Base-by-base conservation (phyloP, 2,888 invertebrate species). In the Cryptocephalus moraei region DNA sequence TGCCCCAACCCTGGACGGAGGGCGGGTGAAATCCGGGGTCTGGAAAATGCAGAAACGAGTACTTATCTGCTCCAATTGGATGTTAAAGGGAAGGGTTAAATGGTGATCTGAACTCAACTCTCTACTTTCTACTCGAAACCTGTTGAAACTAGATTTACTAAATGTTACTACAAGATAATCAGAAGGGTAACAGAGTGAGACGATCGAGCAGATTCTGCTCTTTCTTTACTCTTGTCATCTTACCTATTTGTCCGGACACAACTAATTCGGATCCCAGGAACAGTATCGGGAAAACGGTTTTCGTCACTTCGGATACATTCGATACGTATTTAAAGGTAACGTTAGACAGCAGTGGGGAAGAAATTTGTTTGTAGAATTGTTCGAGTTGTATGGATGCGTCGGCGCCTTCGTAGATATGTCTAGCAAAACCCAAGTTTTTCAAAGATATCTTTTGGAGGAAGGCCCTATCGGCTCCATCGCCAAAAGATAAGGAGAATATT, bases 371-470 rank as follows among this genome's bases (percentile, higher is more conserved):
- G 71, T 82, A 84, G 69, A 82, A 84, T 62, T 79, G 76, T 42
- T 76, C 71, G 40, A 86, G 70, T 65, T 86, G 85, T 39, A 80
- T 65, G 51, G 77, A 75, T 1, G 84, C 81, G 63, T 84, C 84
- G 0, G 81, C 74, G n/a, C 78, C 81, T 64, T 82, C 83, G 68
- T 84, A 84, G 54, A 87, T 84, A 64, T 80, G 79, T 2, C 83
- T 71, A 58, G 81, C 78, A 65, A 83, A 81, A 4, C 84, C 86
- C 32, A 73, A 73, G 67, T 84, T 84, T 49, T 78, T 75, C 12
- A 79, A 69, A 0, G 85, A 78, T 40, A 86, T 62, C 61, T 78
- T 79, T 58, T 80, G 78, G 14, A 87, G 67, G 65, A 86, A 81
- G 14, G 73, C 68, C 56, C 79, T 76, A 64, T 85, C 81, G 0